Conservation (phyloP, 2,797 vertebrate species). For the Oceanodroma leucorhoa region DNA sequence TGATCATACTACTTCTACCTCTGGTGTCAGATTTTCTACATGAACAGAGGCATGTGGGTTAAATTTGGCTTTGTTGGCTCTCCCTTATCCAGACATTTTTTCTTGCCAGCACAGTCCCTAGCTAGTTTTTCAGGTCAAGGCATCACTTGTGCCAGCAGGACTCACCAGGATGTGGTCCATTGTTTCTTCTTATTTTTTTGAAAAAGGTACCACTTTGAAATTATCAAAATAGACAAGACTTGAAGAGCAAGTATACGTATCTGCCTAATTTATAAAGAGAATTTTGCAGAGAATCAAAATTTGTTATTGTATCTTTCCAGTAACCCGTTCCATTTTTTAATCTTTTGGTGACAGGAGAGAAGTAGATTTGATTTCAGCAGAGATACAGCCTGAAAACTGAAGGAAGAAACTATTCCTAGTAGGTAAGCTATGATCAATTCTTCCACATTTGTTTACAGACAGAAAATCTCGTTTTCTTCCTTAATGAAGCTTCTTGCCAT, state of each 20-base stretch:
- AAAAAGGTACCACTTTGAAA: background rate
- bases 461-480: background rate
- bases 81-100: background rate
- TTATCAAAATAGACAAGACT: background rate
- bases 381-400: background rate
- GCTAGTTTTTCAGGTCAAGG: background rate
- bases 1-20: background rate
- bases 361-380: background rate
- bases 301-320: background rate
- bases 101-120: background rate
- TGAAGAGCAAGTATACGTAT: background rate
- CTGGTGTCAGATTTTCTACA: background rate
- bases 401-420: background rate
- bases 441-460: background rate
- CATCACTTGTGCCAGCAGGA: background rate
- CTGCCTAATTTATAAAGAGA: background rate
- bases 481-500: background rate
- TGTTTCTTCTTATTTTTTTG: background rate
- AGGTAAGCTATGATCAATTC: background rate
- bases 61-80: background rate
- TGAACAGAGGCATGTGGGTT: background rate
- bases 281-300: background rate
- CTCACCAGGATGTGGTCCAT: background rate
- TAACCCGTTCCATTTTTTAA: background rate
- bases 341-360: background rate